These are phyloP conservation scores for Patella caerulea DNA, from an alignment of 2,888 invertebrate genomes.

Conservation along the genomic window DNA sequence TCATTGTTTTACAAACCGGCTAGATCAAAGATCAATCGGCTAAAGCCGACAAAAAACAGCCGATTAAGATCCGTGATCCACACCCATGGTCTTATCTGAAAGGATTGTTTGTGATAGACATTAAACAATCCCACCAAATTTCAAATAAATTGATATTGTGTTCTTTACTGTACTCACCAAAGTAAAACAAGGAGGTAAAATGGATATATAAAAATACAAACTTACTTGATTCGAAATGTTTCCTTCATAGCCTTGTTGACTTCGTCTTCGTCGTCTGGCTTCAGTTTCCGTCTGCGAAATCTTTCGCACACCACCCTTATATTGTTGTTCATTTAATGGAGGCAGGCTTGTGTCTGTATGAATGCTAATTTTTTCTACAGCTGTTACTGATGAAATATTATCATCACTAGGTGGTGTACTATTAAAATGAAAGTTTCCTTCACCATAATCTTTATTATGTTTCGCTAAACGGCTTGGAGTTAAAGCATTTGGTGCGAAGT, in stretches of 20 bases:
- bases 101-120: too few species aligned
- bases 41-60: too few species aligned
- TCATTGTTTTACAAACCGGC: too few species aligned
- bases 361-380: constrained; percentile 46
- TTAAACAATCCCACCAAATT: too few species aligned
- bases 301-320: constrained; percentile 27
- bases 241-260: not conserved
- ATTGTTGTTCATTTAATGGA: constrained; percentile 35
- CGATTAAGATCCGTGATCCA: too few species aligned
- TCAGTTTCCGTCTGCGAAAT: not conserved
- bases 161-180: too few species aligned
- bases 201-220: too few species aligned
- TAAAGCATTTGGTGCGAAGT: constrained; percentile 44
- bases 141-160: too few species aligned
- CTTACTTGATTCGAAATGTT: not conserved
- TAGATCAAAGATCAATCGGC: too few species aligned
- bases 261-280: not conserved
- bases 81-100: too few species aligned
- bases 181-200: too few species aligned
- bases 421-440: constrained; percentile 35
- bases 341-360: constrained; percentile 48
- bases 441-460: constrained; percentile 58
- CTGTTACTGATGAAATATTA: constrained; percentile 44
- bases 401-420: constrained; percentile 50
- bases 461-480: constrained; percentile 64